Percentiles rank a stretch among this genome's conserved stretches.
These are phyloP conservation scores for Entomobrya multifasciata DNA, from an alignment of 2,888 invertebrate species.

Conservation along the genomic window DNA sequence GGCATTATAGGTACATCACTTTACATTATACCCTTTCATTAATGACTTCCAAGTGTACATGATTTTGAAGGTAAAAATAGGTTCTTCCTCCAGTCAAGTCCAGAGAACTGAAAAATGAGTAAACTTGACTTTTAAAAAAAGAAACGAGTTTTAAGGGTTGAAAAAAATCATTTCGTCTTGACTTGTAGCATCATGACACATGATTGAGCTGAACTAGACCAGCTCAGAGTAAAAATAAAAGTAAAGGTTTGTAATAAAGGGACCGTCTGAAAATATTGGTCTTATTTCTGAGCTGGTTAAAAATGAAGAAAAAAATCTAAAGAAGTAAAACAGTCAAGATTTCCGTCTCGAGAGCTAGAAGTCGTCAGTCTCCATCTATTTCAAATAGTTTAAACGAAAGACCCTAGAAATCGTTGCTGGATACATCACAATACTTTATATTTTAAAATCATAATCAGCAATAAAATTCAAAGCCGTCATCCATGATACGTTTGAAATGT, in stretches of 20 bases:
- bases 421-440: too few relatives aligned
- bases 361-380: constrained; percentile 61
- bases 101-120: constrained; percentile 34
- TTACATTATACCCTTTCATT: constrained; percentile 56
- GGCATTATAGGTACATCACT: neutral
- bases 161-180: neutral
- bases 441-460: too few relatives aligned
- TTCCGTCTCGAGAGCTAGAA: neutral
- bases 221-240: too few relatives aligned
- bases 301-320: neutral
- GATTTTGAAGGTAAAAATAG: constrained; percentile 46
- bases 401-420: too few relatives aligned
- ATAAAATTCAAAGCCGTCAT: too few relatives aligned
- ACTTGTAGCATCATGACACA: constrained; percentile 3
- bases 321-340: neutral
- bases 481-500: too few relatives aligned
- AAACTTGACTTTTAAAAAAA: constrained; percentile 43
- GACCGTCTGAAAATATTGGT: neutral
- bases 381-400: too few relatives aligned
- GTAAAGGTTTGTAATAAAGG: constrained; percentile 5
- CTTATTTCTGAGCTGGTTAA: neutral
- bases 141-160: constrained; percentile 47
- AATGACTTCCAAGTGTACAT: constrained; percentile 61
- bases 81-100: neutral
- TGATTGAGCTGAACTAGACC: constrained; percentile 1